phyloP scores from a whole-genome alignment of 2,888 invertebrate species.

The Cryptocephalus moraei region DNA sequence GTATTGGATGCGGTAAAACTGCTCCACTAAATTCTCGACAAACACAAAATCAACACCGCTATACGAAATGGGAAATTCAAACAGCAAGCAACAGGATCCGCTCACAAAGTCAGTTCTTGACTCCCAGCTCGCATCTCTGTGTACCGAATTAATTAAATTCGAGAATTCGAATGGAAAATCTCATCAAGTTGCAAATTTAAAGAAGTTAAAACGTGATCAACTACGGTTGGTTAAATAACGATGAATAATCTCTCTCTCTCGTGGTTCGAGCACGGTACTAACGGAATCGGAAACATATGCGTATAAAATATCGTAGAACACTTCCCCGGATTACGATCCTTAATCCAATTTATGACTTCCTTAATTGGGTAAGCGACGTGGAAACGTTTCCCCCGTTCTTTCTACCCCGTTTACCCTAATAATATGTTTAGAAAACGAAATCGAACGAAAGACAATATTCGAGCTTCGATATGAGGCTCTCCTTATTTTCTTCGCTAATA shows the following conservation, averaged over 20 bases:
- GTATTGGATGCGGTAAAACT: too few relatives aligned
- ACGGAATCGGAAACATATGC: slow-evolving; percentile 19
- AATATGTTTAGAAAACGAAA: too few relatives aligned
- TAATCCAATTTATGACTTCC: slow-evolving; percentile 30
- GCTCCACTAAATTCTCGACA: too few relatives aligned
- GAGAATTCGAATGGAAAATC: slow-evolving; percentile 3
- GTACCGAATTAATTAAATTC: background rate
- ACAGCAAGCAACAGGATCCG: background rate
- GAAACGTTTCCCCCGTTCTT: background rate
- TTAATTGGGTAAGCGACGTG: slow-evolving; percentile 25
- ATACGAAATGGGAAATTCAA: too few relatives aligned
- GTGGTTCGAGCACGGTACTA: slow-evolving; percentile 18
- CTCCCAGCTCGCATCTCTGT: background rate
- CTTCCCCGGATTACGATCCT: slow-evolving; percentile 24
- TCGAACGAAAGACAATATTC: too few relatives aligned
- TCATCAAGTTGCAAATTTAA: slow-evolving; percentile 10
- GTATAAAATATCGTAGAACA: slow-evolving; percentile 30
- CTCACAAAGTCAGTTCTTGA: background rate
- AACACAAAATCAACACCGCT: too few relatives aligned
- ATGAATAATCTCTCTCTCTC: slow-evolving; percentile 23
- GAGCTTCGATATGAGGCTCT: too few relatives aligned
- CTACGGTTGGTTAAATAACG: slow-evolving; percentile 23
- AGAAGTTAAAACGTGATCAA: slow-evolving; percentile 26
- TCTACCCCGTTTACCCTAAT: too few relatives aligned
- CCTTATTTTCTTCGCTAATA: too few relatives aligned